Conservation (phyloP, 2,888 invertebrate species). For the Tenthredo distinguenda region DNA sequence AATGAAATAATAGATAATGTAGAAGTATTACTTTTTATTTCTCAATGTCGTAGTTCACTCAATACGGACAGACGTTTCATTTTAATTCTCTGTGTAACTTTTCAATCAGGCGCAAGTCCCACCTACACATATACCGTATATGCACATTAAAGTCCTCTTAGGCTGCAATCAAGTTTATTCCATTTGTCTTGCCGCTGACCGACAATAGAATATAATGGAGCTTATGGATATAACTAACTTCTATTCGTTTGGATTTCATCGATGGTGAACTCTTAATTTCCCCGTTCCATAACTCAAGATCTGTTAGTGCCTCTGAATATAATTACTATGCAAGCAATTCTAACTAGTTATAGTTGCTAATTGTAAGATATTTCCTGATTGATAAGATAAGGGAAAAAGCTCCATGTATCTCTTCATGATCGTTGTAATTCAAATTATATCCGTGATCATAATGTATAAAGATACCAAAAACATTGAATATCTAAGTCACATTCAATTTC, state of each 20-base stretch:
- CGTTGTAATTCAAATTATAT: background rate
- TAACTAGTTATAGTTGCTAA: background rate
- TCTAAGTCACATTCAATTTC: conserved; percentile 29
- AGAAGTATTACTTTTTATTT: background rate
- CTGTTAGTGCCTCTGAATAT: conserved; percentile 5
- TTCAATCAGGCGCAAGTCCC: background rate
- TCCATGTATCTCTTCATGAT: background rate
- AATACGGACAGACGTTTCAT: background rate
- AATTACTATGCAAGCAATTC: conserved; percentile 32
- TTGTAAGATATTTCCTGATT: background rate
- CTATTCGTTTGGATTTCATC: background rate
- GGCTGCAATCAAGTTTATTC: conserved; percentile 6
- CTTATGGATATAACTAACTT: background rate
- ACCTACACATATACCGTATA: conserved; percentile 15
- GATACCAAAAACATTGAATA: conserved; percentile 26
- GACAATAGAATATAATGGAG: background rate
- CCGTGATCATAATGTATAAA: conserved; percentile 6
- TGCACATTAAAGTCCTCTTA: background rate
- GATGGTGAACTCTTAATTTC: background rate
- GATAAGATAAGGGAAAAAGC: background rate
- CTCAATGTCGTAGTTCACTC: conserved; percentile 23
- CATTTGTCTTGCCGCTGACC: background rate
- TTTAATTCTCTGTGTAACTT: conserved; percentile 5
- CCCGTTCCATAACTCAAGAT: background rate
- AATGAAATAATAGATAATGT: conserved; percentile 16